Percentiles rank a stretch among this genome's conserved stretches.
phyloP scores from a whole-genome alignment of 2,888 invertebrate genomes.

The Omphaloscelis lunosa region DNA sequence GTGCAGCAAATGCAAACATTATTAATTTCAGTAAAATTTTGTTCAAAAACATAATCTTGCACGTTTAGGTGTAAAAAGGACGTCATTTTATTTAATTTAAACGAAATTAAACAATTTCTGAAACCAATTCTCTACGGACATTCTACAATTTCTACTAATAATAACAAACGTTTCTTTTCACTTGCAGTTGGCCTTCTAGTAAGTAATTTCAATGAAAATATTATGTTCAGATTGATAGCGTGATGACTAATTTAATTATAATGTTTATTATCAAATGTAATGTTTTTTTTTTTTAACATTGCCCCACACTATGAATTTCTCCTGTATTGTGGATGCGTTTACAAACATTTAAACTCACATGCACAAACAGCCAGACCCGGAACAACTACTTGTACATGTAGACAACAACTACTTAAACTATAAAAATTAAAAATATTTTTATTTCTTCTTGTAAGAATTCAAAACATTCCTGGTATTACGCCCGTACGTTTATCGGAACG shows the following conservation, averaged over 20 bases:
- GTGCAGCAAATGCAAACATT: constrained; percentile 77
- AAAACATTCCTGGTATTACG: not conserved
- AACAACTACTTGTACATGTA: too few species aligned
- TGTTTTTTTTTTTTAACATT: too few species aligned
- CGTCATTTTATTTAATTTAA: constrained; percentile 39
- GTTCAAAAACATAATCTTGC: constrained; percentile 29
- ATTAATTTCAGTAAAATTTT: constrained; percentile 14
- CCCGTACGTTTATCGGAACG: not conserved
- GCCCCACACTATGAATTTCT: too few species aligned
- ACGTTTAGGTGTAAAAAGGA: constrained; percentile 46
- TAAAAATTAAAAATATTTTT: not conserved
- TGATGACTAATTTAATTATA: not conserved
- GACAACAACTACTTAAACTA: too few species aligned
- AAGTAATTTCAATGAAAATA: not conserved
- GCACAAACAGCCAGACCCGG: too few species aligned
- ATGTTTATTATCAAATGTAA: too few species aligned
- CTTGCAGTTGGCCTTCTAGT: rapidly evolving
- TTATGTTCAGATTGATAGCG: not conserved
- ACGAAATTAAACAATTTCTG: not conserved
- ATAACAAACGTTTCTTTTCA: constrained; percentile 43
- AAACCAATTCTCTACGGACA: constrained; percentile 53
- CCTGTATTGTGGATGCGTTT: too few species aligned
- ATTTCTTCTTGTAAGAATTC: not conserved
- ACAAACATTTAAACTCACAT: too few species aligned
- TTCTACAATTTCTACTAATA: constrained; percentile 27